A percentile compares a stretch with the other conserved stretches of the same genome.
phyloP scores from a whole-genome alignment of 2,113 vertebrate species.

The Chunga burmeisteri region DNA sequence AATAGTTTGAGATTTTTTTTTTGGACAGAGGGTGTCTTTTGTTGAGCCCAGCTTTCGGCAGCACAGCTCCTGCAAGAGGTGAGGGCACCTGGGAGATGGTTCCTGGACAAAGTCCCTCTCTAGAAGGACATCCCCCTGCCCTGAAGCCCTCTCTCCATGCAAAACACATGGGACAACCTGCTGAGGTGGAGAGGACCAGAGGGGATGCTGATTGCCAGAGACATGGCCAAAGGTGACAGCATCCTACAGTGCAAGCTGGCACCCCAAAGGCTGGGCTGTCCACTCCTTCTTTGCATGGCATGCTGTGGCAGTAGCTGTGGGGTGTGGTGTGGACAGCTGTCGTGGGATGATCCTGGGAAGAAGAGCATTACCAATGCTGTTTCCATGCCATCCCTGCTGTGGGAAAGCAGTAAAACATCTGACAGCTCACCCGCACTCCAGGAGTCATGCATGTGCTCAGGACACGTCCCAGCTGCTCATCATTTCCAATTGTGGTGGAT shows the following conservation, averaged over 20 bases:
- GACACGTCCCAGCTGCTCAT: conserved; percentile 47
- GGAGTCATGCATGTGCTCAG: background rate
- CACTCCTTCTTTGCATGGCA: background rate
- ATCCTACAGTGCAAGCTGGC: background rate
- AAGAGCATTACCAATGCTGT: background rate
- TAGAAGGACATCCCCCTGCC: background rate
- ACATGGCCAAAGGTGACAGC: background rate
- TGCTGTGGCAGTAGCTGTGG: fast-evolving
- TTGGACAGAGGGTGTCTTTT: background rate
- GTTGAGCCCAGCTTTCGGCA: background rate
- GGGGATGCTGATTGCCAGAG: background rate
- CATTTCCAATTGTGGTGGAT: background rate
- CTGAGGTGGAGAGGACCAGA: background rate
- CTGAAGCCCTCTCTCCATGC: background rate
- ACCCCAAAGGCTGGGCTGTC: background rate
- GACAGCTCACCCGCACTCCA: background rate
- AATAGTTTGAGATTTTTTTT: background rate
- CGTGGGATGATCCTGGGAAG: background rate
- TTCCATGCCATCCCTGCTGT: background rate
- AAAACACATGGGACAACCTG: background rate
- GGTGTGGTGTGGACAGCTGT: background rate
- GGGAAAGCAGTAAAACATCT: background rate
- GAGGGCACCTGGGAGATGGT: background rate
- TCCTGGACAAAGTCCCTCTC: background rate
- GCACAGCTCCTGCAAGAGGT: background rate